Evolutionary conservation across 2,797 vertebrate genomes (phyloP).

Genomic region (Hybognathus amarus): DNA sequence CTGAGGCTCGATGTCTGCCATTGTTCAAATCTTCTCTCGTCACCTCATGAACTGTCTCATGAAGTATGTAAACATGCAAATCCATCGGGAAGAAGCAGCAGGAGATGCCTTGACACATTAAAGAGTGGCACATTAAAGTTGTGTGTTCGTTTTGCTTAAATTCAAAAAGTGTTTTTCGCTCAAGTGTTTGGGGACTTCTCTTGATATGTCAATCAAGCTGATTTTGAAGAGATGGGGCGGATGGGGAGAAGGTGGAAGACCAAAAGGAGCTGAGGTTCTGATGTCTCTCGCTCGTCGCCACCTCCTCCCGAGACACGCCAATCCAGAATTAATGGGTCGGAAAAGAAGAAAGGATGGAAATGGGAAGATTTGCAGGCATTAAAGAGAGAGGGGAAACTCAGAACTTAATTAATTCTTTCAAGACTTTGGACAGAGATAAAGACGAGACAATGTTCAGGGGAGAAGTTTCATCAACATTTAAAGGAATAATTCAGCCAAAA

Average conservation of each 20-base stretch:
- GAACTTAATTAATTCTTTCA: conserved; percentile 43
- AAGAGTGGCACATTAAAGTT: conserved; percentile 53
- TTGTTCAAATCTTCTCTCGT: conserved; percentile 27
- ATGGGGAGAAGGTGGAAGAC: conserved; percentile 39
- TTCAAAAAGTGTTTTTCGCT: conserved; percentile 58
- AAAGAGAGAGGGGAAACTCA: conserved; percentile 28
- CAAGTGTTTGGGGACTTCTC: conserved; percentile 59
- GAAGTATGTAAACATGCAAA: conserved; percentile 61
- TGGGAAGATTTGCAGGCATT: conserved; percentile 19
- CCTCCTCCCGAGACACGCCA: conserved; percentile 22
- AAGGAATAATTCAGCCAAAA: conserved; percentile 13
- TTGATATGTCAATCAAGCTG: conserved; percentile 66
- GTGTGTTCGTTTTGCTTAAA: conserved; percentile 58
- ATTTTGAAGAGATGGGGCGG: conserved; percentile 62
- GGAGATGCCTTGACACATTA: conserved; percentile 51
- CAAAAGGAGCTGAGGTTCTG: conserved; percentile 25
- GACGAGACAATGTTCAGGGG: conserved; percentile 31
- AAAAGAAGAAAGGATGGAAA: conserved; percentile 43
- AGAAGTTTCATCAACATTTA: conserved; percentile 37
- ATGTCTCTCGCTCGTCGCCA: conserved; percentile 10
- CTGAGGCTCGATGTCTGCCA: not conserved
- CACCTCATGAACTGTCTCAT: conserved; percentile 60
- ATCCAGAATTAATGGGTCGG: conserved; percentile 26
- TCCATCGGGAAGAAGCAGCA: conserved; percentile 60
- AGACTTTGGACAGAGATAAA: conserved; percentile 33